These are phyloP conservation scores for Mycteria americana DNA, from an alignment of 2,797 vertebrate species.

Conservation along the genomic window DNA sequence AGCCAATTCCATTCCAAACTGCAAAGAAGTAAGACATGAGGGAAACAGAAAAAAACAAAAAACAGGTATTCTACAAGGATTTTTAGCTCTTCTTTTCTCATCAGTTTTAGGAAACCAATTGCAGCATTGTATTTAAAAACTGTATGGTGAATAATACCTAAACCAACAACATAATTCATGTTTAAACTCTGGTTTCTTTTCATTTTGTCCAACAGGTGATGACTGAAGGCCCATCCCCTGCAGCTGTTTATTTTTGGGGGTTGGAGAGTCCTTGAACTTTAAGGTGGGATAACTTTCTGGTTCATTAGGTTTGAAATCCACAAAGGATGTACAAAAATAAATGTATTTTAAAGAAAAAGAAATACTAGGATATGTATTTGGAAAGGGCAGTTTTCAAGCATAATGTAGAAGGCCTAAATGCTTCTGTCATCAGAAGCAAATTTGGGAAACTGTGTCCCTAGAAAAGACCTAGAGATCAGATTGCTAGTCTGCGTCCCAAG, in stretches of 20 bases:
- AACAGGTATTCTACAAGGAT: not conserved
- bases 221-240: not conserved
- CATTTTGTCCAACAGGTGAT: not conserved
- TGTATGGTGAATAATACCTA: not conserved
- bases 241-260: not conserved
- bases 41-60: not conserved
- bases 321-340: not conserved
- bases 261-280: not conserved
- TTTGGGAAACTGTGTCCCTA: not conserved
- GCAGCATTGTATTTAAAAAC: not conserved
- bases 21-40: accelerated
- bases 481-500: not conserved
- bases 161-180: not conserved
- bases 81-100: not conserved
- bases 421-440: not conserved
- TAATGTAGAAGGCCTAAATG: not conserved
- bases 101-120: not conserved
- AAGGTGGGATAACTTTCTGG: not conserved
- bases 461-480: not conserved
- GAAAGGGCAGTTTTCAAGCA: not conserved
- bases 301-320: not conserved
- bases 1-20: not conserved
- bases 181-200: not conserved
- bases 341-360: not conserved
- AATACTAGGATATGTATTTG: not conserved